Conservation (phyloP, 2,888 invertebrate species). For the Acanthoscelides obtectus region DNA sequence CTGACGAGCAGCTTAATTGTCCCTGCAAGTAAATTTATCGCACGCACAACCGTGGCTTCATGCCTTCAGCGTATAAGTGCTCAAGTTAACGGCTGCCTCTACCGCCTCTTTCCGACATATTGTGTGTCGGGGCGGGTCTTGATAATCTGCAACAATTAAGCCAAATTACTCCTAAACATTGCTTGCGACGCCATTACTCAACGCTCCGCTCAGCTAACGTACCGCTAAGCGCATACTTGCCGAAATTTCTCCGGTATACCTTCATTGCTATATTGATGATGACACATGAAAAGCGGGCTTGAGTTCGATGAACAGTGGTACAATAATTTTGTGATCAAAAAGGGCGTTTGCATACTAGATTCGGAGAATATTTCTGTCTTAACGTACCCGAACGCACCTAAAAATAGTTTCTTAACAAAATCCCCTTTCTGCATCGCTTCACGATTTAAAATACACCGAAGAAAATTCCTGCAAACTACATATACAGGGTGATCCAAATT, state of each 20-base stretch:
- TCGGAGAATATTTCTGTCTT: no score
- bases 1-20: background rate
- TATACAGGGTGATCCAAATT: no score
- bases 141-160: constrained; percentile 35
- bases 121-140: constrained; percentile 21
- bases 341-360: no score
- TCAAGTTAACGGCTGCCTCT: background rate
- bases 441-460: no score
- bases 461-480: no score
- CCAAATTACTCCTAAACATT: constrained; percentile 35
- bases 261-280: background rate
- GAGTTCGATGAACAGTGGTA: no score
- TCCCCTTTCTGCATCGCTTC: no score
- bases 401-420: no score
- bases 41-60: constrained; percentile 1
- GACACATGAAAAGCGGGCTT: no score
- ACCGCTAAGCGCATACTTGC: constrained; percentile 28
- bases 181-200: constrained; percentile 33
- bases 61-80: background rate
- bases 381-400: no score
- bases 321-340: no score
- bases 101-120: constrained; percentile 19
- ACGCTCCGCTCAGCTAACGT: constrained; percentile 21
- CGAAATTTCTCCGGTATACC: constrained; percentile 22
- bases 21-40: constrained; percentile 4